These are phyloP conservation scores for Borostomias antarcticus DNA, from an alignment of 2,797 vertebrate genomes.

Conservation along the genomic window DNA sequence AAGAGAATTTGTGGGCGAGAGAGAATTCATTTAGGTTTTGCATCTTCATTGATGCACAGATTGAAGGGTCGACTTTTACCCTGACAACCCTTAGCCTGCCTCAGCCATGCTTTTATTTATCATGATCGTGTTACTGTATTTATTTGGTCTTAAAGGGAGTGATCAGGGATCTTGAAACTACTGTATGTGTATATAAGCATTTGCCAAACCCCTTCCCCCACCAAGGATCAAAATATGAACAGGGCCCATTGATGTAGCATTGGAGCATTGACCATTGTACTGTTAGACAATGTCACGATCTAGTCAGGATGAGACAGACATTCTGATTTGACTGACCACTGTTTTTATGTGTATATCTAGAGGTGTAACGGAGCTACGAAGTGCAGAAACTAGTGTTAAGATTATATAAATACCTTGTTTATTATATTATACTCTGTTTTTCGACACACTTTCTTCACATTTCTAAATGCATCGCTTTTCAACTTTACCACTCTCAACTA, in stretches of 20 bases:
- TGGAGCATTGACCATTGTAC: neutral
- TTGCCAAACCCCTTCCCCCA: conserved; percentile 62
- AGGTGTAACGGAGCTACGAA: neutral
- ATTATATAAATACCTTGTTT: no score
- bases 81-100: conserved; percentile 14
- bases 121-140: conserved; percentile 55
- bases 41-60: conserved; percentile 18
- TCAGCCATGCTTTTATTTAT: conserved; percentile 19
- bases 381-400: neutral
- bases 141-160: conserved; percentile 58
- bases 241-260: conserved; percentile 24
- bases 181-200: conserved; percentile 30
- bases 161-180: conserved; percentile 39
- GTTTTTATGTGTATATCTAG: conserved; percentile 6
- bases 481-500: no score
- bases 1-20: neutral
- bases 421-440: no score
- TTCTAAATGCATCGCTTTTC: no score
- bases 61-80: conserved; percentile 26
- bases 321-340: neutral
- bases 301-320: neutral
- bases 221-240: neutral
- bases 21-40: neutral
- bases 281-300: no score
- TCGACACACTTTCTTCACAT: no score